A percentile compares a stretch with the other conserved stretches of the same genome.
Conservation (phyloP, 2,888 invertebrate species). For the Hypselothyrea guttata region DNA sequence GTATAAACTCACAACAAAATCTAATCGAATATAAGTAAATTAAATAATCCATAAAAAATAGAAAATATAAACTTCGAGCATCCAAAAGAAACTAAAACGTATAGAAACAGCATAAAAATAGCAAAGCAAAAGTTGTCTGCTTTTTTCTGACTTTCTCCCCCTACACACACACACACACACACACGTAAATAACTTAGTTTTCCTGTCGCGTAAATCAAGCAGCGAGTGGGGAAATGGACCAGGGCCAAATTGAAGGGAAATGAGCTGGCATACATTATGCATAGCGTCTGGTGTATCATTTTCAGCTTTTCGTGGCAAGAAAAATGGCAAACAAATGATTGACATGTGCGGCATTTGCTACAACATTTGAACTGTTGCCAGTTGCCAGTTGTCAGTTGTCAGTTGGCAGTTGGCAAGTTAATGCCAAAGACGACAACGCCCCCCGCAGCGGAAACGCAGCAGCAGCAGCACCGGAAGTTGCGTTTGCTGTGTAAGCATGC, state of each 20-base stretch:
- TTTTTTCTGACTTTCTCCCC: too few species aligned
- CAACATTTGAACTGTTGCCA: slow-evolving; percentile 49
- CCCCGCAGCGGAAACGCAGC: slow-evolving; percentile 62
- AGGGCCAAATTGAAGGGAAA: slow-evolving; percentile 26
- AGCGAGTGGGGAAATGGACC: too few species aligned
- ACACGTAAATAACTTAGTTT: too few species aligned
- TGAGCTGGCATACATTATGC: slow-evolving; percentile 65
- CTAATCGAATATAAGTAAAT: too few species aligned
- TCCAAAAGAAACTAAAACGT: too few species aligned
- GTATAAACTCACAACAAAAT: too few species aligned
- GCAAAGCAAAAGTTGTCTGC: too few species aligned
- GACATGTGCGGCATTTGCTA: slow-evolving; percentile 72
- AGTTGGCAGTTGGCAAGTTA: slow-evolving; percentile 42
- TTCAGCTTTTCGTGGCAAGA: slow-evolving; percentile 39
- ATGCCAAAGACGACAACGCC: slow-evolving; percentile 38
- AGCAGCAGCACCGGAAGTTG: slow-evolving; percentile 45
- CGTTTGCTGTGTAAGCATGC: slow-evolving; percentile 31
- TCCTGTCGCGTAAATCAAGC: too few species aligned
- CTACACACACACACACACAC: too few species aligned
- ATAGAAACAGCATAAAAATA: too few species aligned
- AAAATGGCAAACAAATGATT: slow-evolving; percentile 79
- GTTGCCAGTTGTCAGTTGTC: slow-evolving; percentile 6
- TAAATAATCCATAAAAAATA: too few species aligned
- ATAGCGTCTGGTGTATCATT: slow-evolving; percentile 43
- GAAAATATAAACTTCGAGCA: too few species aligned